phyloP scores from a whole-genome alignment of 1,140 invertebrate genomes.

The Stratiolaelaps scimitus region DNA sequence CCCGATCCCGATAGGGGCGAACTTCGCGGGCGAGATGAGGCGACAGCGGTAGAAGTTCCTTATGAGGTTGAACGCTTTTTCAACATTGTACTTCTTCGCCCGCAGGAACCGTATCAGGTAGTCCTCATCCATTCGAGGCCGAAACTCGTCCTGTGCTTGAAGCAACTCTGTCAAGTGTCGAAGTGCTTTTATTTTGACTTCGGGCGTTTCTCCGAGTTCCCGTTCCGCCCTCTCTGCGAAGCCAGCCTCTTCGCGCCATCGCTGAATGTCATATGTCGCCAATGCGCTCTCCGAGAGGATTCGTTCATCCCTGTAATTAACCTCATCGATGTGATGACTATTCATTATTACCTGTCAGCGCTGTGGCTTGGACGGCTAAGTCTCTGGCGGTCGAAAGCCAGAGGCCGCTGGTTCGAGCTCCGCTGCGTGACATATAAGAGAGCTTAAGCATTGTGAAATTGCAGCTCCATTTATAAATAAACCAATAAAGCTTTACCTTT shows the following conservation, averaged over 20 bases:
- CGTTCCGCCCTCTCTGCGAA: constrained; percentile 26
- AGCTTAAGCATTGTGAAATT: no score
- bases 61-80: constrained; percentile 27
- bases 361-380: no score
- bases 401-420: no score
- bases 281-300: not conserved
- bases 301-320: not conserved
- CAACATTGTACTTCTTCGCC: constrained; percentile 29
- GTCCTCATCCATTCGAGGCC: constrained; percentile 20
- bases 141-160: constrained; percentile 30
- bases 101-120: constrained; percentile 31
- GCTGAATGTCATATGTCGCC: not conserved
- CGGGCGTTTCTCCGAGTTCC: constrained; percentile 31
- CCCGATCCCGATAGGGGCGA: constrained; percentile 23
- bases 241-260: constrained; percentile 11
- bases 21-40: constrained; percentile 3
- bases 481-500: no score
- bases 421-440: no score
- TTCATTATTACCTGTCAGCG: no score
- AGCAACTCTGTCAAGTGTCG: constrained; percentile 27
- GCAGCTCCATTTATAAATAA: no score
- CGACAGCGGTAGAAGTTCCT: constrained; percentile 30
- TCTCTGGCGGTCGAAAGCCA: no score
- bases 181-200: constrained; percentile 9
- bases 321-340: no score